These are phyloP conservation scores for Orthonychiurus folsomi DNA, from an alignment of 2,888 invertebrate genomes.

Conservation along the genomic window DNA sequence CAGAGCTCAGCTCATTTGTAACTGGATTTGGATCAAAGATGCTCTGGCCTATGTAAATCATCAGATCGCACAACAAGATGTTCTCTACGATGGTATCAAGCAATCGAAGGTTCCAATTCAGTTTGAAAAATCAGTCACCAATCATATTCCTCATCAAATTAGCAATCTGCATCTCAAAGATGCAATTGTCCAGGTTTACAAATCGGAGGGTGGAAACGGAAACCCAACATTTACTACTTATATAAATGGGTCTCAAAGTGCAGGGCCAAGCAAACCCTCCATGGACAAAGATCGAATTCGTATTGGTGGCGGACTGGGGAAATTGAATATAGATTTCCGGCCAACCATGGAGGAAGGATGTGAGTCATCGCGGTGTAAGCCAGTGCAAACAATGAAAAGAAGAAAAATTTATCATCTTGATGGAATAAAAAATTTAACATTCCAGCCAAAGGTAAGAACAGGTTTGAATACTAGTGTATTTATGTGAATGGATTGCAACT, in stretches of 20 bases:
- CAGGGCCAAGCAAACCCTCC: neutral
- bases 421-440: neutral
- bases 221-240: too few relatives aligned
- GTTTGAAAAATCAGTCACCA: neutral
- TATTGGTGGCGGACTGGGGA: neutral
- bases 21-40: neutral
- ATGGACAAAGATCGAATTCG: neutral
- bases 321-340: neutral
- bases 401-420: neutral
- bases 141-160: neutral
- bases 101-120: neutral
- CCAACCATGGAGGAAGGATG: neutral
- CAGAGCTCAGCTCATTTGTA: neutral
- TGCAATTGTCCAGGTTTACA: neutral
- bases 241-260: neutral
- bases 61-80: neutral
- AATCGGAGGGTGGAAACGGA: too few relatives aligned
- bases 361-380: neutral
- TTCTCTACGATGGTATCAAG: neutral
- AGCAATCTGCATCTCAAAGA: neutral
- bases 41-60: neutral
- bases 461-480: too few relatives aligned
- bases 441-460: neutral
- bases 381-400: neutral
- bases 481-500: too few relatives aligned